Evolutionary conservation across 2,113 vertebrate species (phyloP).

Genomic region (Suncus etruscus): DNA sequence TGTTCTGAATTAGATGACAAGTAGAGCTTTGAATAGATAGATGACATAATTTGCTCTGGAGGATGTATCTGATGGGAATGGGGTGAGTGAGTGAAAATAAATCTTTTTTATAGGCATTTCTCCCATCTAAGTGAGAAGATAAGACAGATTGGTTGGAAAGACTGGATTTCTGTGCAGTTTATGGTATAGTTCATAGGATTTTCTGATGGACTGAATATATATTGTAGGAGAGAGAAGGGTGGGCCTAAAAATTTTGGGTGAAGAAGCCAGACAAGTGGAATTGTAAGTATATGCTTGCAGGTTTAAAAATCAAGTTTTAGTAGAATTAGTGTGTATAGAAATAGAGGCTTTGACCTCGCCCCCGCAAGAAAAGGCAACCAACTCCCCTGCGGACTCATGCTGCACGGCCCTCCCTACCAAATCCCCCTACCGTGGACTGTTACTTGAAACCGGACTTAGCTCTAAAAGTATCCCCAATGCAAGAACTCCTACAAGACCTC

Average conservation of each 20-base stretch:
- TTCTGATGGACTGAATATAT: background rate
- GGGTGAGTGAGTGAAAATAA: background rate
- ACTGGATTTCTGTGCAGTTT: background rate
- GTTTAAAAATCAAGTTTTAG: background rate
- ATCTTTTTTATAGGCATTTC: background rate
- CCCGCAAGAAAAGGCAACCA: too few relatives aligned
- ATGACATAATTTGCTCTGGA: constrained; percentile 5
- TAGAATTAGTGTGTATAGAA: background rate
- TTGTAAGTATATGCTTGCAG: background rate
- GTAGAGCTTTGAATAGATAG: background rate
- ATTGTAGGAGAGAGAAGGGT: background rate
- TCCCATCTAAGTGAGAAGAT: background rate
- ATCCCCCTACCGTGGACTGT: too few relatives aligned
- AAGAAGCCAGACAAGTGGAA: background rate
- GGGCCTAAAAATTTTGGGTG: background rate
- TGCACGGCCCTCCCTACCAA: too few relatives aligned
- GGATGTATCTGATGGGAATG: background rate
- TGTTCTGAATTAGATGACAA: background rate
- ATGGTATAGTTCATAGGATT: background rate
- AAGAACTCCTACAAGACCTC: too few relatives aligned
- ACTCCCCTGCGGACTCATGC: too few relatives aligned
- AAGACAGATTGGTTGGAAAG: background rate
- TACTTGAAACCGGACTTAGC: too few relatives aligned
- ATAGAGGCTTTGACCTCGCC: too few relatives aligned
- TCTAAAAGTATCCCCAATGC: too few relatives aligned